phyloP scores from a whole-genome alignment of 2,797 vertebrate species.

The Eospalax fontanierii region DNA sequence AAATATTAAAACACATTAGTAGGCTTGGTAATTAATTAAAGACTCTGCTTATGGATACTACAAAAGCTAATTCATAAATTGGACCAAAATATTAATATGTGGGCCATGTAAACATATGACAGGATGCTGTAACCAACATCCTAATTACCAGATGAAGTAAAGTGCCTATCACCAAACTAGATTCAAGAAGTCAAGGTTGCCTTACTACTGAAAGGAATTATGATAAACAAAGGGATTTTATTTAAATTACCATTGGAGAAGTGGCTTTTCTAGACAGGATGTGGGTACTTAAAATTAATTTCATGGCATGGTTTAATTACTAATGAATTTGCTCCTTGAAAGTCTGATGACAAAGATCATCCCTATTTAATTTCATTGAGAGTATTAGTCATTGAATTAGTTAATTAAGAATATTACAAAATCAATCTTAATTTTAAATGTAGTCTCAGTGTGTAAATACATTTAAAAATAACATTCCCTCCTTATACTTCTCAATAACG shows the following conservation, averaged over 20 bases:
- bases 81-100: constrained; percentile 8
- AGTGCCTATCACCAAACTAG: constrained; percentile 25
- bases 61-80: constrained; percentile 32
- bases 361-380: constrained; percentile 72
- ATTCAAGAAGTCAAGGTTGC: constrained; percentile 47
- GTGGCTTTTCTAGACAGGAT: constrained; percentile 58
- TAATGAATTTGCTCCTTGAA: constrained; percentile 74
- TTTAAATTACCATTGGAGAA: constrained; percentile 73
- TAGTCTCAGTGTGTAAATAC: constrained; percentile 43
- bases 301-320: constrained; percentile 72
- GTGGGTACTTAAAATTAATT: constrained; percentile 78
- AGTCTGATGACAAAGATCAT: constrained; percentile 72
- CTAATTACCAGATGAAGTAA: constrained; percentile 54
- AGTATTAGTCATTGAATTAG: constrained; percentile 75
- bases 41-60: background rate
- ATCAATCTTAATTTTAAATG: constrained; percentile 75
- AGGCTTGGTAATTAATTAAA: constrained; percentile 1
- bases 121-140: background rate
- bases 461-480: constrained; percentile 22
- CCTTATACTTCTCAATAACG: background rate
- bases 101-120: constrained; percentile 23
- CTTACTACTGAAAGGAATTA: constrained; percentile 64
- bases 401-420: constrained; percentile 80
- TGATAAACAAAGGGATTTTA: constrained; percentile 66
- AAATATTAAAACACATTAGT: background rate